These are phyloP conservation scores for Tetragnatha versicolor DNA, from an alignment of 1,140 invertebrate species.

Conservation along the genomic window DNA sequence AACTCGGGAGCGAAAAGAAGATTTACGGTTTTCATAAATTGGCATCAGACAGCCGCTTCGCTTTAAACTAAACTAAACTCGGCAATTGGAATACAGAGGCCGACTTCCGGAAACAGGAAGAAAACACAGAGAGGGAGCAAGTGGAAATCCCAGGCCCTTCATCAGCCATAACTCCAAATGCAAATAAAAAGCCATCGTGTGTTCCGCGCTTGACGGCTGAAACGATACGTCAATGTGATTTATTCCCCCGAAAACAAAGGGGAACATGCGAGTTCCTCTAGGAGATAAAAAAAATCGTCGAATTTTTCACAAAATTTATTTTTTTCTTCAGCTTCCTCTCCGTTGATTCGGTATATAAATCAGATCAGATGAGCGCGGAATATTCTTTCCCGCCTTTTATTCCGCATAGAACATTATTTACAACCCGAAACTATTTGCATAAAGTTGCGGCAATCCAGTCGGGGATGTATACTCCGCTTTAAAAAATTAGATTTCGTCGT, in stretches of 20 bases:
- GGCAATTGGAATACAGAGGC: no score
- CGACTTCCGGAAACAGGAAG: no score
- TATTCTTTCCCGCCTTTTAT: not conserved
- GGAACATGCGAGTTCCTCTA: not conserved
- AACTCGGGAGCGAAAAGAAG: no score
- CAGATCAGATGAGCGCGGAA: not conserved
- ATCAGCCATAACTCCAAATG: not conserved
- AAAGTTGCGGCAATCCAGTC: not conserved
- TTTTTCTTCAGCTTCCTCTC: not conserved
- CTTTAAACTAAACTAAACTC: no score
- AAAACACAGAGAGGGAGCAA: not conserved
- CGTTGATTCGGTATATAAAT: slow-evolving; percentile 7
- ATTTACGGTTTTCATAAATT: no score
- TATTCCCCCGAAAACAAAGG: slow-evolving; percentile 8
- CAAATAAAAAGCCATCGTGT: not conserved
- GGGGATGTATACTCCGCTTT: not conserved
- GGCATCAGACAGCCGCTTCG: no score
- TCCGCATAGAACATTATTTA: not conserved
- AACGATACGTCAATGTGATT: slow-evolving; percentile 5
- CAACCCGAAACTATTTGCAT: slow-evolving; percentile 1
- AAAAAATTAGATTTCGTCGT: slow-evolving; percentile 8
- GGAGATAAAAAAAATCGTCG: not conserved
- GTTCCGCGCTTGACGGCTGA: not conserved
- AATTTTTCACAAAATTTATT: not conserved
- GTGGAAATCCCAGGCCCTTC: not conserved